Conservation (phyloP, 1,140 invertebrate species). For the Ridgeia piscesae region DNA sequence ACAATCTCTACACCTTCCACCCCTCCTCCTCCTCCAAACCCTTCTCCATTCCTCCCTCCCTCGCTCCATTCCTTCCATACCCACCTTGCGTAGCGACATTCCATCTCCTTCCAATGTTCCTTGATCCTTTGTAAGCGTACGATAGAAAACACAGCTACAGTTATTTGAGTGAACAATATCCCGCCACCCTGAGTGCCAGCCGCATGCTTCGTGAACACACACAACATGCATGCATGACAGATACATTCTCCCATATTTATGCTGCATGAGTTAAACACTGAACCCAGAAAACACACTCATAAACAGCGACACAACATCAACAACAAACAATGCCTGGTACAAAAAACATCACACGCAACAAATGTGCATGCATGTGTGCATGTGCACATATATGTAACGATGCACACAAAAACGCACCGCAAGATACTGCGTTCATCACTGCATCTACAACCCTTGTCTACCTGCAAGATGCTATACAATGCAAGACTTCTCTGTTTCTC, state of each 20-base stretch:
- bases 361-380: neutral
- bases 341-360: neutral
- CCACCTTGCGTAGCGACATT: slow-evolving; percentile 19
- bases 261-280: neutral
- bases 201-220: too few species aligned
- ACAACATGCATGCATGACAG: neutral
- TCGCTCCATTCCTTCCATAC: neutral
- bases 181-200: too few species aligned
- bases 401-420: neutral
- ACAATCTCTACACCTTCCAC: neutral
- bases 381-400: neutral
- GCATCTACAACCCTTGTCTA: neutral
- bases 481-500: neutral
- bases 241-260: neutral
- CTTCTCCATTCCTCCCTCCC: neutral
- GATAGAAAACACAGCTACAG: neutral
- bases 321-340: neutral
- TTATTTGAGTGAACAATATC: neutral
- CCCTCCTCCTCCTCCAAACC: neutral
- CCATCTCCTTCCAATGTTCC: slow-evolving; percentile 22
- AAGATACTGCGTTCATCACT: neutral
- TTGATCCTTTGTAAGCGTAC: slow-evolving; percentile 21
- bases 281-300: neutral
- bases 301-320: neutral
- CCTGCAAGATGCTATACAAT: neutral